phyloP scores from a whole-genome alignment of 2,797 vertebrate genomes.

The Channa striata region DNA sequence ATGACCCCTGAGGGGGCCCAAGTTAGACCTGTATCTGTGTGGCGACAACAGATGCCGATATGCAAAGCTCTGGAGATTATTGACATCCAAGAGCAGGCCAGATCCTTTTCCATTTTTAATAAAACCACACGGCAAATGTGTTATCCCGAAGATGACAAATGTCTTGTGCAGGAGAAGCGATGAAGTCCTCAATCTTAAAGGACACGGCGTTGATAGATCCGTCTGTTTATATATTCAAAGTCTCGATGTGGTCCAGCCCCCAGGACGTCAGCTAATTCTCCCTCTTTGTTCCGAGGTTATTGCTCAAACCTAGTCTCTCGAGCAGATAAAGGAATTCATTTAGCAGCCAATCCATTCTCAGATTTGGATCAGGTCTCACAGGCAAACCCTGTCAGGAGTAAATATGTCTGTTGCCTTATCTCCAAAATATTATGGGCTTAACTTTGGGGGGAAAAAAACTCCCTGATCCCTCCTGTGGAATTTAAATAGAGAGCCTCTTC shows the following conservation, averaged over 20 bases:
- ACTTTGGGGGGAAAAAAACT: constrained; percentile 36
- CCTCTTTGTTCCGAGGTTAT: constrained; percentile 75
- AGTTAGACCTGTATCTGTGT: constrained; percentile 46
- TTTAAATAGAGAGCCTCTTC: constrained; percentile 60
- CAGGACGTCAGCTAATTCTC: constrained; percentile 59
- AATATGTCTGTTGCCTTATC: constrained; percentile 80
- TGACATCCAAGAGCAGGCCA: constrained; percentile 11
- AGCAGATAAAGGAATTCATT: constrained; percentile 82
- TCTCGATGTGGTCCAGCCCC: constrained; percentile 31
- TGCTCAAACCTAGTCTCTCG: constrained; percentile 68
- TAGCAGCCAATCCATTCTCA: constrained; percentile 78
- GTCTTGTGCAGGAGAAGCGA: constrained; percentile 10
- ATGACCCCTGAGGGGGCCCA: constrained; percentile 60
- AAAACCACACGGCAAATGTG: constrained; percentile 43
- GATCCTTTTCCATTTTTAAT: constrained; percentile 22
- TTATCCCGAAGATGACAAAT: constrained; percentile 27
- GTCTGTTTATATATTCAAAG: constrained; percentile 59
- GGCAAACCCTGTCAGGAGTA: constrained; percentile 71
- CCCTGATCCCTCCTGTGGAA: constrained; percentile 45
- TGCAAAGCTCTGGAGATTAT: constrained; percentile 54
- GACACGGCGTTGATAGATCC: constrained; percentile 38
- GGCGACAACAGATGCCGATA: constrained; percentile 61
- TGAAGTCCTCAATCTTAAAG: constrained; percentile 53
- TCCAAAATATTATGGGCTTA: constrained; percentile 67
- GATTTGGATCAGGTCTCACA: constrained; percentile 78